Evolutionary conservation across 1,140 invertebrate genomes (phyloP).

Genomic region (Caenorhabditis tropicalis): DNA sequence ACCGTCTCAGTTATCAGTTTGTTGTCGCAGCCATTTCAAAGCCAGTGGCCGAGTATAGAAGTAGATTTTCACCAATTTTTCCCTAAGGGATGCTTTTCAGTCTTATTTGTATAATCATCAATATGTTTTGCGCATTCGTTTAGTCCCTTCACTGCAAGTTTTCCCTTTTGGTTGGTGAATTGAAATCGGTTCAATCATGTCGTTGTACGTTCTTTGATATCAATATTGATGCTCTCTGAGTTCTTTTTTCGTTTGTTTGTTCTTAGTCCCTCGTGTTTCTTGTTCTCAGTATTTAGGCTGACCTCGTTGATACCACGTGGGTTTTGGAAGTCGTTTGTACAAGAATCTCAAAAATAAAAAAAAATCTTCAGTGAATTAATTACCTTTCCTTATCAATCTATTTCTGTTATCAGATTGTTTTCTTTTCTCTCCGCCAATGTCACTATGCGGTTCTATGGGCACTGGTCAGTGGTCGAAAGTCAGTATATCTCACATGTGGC

Average conservation of each 20-base stretch:
- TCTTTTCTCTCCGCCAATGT: neutral
- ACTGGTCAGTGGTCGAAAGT: neutral
- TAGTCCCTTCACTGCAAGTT: no score
- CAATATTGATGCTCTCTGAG: neutral
- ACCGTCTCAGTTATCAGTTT: conserved; percentile 28
- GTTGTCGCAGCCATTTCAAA: conserved; percentile 18
- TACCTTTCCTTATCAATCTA: neutral
- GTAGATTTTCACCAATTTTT: neutral
- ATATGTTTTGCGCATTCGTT: no score
- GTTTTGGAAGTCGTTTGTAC: neutral
- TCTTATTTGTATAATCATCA: no score
- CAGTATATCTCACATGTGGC: neutral
- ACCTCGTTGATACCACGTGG: neutral
- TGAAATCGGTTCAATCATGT: no score
- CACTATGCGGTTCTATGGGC: neutral
- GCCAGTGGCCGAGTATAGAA: neutral
- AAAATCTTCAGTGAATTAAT: neutral
- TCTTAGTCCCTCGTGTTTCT: neutral
- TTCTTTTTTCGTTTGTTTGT: neutral
- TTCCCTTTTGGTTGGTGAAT: no score
- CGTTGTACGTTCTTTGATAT: neutral
- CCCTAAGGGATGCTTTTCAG: no score
- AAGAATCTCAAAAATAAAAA: neutral
- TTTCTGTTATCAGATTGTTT: conserved; percentile 14
- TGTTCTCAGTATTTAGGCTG: neutral